Evolutionary conservation across 2,888 invertebrate species (phyloP), one percentile per base, ranked within the genome.

Genomic region (Meandrusa payeni): DNA sequence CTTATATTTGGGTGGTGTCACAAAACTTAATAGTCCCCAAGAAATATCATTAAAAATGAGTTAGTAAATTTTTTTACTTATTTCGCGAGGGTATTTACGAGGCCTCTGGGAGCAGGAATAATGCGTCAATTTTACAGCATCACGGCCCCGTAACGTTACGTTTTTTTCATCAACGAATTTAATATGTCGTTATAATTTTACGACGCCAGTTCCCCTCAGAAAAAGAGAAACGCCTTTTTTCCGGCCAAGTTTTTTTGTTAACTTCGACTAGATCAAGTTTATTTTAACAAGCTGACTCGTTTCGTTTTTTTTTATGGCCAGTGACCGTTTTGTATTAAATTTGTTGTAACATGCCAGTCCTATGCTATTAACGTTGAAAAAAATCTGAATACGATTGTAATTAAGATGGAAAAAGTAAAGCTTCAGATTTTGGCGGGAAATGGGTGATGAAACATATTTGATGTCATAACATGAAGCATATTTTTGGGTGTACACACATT

Each of bases 91-190:
- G 52, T 31, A 46, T 57, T 75, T 74, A 75, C 55, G 59, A 55
- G 46, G 32, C 49, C 39, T 23, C 41, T 27, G 57, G 52, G 58
- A 50, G 49, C 55, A 51, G 55, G 22, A 31, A 59, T 61, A 69
- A 67, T 67, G 70, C 61, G 68, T 61, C 66, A 61, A 66, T 64
- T 73, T 76, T 76, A 75, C 73, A 59, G 59, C 63, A 23, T 27
- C 33, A 27, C 7, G 27, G 19, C 12, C 29, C n/a, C 23, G 19
- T 5, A 43, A 43, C 37, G 26, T 31, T 71, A 72, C 69, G 63
- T 53, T 54, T 43, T n/a, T 13, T 37, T 37, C 31, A 36, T 37
- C 17, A 29, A 36, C 11, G 17, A 36, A 10, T 29, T 24, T 36
- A 28, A 29, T 17, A 42, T 42, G 53, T 58, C 66, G 55, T 65